Base-by-base conservation (phyloP, 2,797 vertebrate genomes). In the Spinus olivaceus region DNA sequence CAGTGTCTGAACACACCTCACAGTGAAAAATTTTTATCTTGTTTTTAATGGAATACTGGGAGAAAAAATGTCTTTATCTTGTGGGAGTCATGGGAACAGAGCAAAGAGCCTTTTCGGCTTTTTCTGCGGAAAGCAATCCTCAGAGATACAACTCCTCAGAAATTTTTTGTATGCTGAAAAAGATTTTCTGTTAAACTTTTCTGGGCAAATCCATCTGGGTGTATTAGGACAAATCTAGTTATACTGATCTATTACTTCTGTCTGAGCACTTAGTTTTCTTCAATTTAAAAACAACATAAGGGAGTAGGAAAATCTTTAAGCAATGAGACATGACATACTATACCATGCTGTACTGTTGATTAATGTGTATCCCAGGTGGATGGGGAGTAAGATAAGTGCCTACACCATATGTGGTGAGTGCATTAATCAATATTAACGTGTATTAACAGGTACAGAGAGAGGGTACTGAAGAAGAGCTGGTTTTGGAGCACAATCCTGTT, bases 151-250 rank as follows among this genome's bases (percentile, higher is more conserved):
- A 88, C 12, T 89, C 42, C 24, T 67, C 72, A 80, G 59, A 91
- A 91, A 56, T 32, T 59, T 91, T 89, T 57, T 81, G 44, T 49
- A 81, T 73, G 17, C 25, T n/a, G 37, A 51, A 67, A 84, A 86
- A 86, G 63, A 90, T 92, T 89, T 96, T 92, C 73, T 0, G 0
- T 78, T 21, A 90, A 95, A 67, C 32, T 96, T 88, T 86, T 77
- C 60, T 84, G 41, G 81, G 90, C 25, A 86, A 95, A 94, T 96
- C 95, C 94, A 95, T 90, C 79, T 87, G 64, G 89, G 20, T 95
- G 82, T 95, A 96, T 91, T 95, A 97, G 95, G 92, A 91, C 77
- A 96, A 95, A 96, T 95, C 78, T 93, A 96, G 81, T 80, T 86
- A 90, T 56, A 73, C 59, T 97, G 90, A 82, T 85, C 91, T 94